Evolutionary conservation across 2,797 vertebrate genomes (phyloP).

Genomic region (Poeciliopsis paucimaculata): DNA sequence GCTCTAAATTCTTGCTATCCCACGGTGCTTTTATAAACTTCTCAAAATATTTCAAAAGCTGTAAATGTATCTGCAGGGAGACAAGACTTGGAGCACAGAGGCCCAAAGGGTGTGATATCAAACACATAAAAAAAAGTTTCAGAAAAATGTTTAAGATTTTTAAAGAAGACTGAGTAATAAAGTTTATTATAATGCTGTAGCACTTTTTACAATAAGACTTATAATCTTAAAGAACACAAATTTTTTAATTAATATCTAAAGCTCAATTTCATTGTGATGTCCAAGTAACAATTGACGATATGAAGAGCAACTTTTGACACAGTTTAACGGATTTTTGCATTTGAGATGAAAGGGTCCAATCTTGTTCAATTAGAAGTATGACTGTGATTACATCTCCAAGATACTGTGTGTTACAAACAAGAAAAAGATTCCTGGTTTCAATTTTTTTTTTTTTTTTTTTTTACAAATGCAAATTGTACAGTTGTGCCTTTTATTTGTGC

Average conservation of each 20-base stretch:
- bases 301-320: background rate
- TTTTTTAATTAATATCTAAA: background rate
- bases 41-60: slow-evolving; percentile 17
- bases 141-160: background rate
- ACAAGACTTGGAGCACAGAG: background rate
- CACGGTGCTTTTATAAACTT: background rate
- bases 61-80: background rate
- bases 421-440: background rate
- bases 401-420: background rate
- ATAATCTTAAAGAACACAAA: background rate
- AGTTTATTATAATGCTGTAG: background rate
- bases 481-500: background rate
- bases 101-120: slow-evolving; percentile 2
- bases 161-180: background rate
- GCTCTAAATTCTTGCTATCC: slow-evolving; percentile 16
- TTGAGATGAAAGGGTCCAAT: background rate
- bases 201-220: background rate
- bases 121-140: slow-evolving; percentile 13
- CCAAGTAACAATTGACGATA: background rate
- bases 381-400: background rate
- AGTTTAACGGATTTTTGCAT: background rate
- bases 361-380: background rate
- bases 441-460: background rate
- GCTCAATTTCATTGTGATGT: background rate
- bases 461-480: background rate